Evolutionary conservation across 2,113 vertebrate species (phyloP).

Genomic region (Loxodonta africana): DNA sequence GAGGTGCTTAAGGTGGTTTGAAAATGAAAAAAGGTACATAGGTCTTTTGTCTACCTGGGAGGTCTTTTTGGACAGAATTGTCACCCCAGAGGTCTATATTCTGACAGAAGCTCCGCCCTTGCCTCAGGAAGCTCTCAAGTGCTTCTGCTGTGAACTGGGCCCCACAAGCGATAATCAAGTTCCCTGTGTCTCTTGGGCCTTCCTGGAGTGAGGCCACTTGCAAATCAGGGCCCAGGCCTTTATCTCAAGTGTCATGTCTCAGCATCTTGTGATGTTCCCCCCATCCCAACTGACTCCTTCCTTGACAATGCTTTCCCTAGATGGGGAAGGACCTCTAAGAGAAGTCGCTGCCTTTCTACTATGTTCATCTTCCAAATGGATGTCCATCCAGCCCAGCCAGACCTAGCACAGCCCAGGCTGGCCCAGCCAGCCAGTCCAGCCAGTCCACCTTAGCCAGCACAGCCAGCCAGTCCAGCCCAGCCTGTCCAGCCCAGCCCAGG

Average conservation of each 20-base stretch:
- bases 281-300: background rate
- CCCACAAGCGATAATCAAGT: background rate
- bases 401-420: too few relatives aligned
- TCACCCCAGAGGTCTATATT: too few relatives aligned
- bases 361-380: background rate
- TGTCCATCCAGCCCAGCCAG: background rate
- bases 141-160: too few relatives aligned
- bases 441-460: too few relatives aligned
- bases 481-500: too few relatives aligned
- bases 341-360: background rate
- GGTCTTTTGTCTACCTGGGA: background rate
- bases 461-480: too few relatives aligned
- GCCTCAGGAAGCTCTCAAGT: accelerated
- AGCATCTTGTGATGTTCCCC: background rate
- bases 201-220: background rate
- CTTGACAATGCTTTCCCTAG: too few relatives aligned
- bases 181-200: background rate
- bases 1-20: background rate
- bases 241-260: background rate
- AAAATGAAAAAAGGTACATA: too few relatives aligned
- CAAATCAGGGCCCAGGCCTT: background rate
- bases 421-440: too few relatives aligned
- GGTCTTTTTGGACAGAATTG: background rate
- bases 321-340: background rate
- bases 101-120: background rate